A percentile compares a stretch with the other conserved stretches of the same genome.
These are phyloP conservation scores for Xylophagus ater DNA, from an alignment of 2,888 invertebrate species.

Conservation along the genomic window DNA sequence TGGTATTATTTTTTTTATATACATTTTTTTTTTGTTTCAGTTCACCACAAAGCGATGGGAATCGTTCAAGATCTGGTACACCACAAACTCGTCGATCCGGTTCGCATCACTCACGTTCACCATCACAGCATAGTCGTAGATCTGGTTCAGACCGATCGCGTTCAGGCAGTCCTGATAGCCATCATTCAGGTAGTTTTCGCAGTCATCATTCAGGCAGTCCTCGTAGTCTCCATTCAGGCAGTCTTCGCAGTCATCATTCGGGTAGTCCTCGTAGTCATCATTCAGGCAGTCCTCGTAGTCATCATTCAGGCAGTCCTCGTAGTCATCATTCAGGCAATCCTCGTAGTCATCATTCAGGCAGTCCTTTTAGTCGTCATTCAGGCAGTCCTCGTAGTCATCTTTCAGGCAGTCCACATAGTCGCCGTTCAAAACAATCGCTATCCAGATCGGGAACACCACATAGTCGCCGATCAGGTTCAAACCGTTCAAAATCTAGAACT, in stretches of 20 bases:
- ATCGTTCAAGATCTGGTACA: conserved; percentile 21
- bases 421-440: too few species aligned
- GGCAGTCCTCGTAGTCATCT: conserved; percentile 22
- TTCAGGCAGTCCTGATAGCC: conserved; percentile 40
- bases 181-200: conserved; percentile 17
- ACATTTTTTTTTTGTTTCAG: conserved; percentile 17
- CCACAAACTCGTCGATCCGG: conserved; percentile 27
- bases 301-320: conserved; percentile 21
- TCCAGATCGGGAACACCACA: conserved; percentile 18
- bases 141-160: conserved; percentile 37
- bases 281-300: conserved; percentile 14
- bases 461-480: conserved; percentile 28
- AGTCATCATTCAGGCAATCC: conserved; percentile 22
- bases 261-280: conserved; percentile 40
- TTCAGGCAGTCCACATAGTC: conserved; percentile 30
- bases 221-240: conserved; percentile 15
- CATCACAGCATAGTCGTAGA: too few species aligned
- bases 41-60: conserved; percentile 15
- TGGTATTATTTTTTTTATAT: conserved; percentile 1
- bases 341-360: conserved; percentile 21
- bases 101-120: conserved; percentile 1
- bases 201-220: conserved; percentile 15
- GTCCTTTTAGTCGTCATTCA: conserved; percentile 20
- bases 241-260: conserved; percentile 21
- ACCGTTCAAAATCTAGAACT: conserved; percentile 21